Evolutionary conservation across 2,113 vertebrate species (phyloP).

Genomic region (Cebus imitator): DNA sequence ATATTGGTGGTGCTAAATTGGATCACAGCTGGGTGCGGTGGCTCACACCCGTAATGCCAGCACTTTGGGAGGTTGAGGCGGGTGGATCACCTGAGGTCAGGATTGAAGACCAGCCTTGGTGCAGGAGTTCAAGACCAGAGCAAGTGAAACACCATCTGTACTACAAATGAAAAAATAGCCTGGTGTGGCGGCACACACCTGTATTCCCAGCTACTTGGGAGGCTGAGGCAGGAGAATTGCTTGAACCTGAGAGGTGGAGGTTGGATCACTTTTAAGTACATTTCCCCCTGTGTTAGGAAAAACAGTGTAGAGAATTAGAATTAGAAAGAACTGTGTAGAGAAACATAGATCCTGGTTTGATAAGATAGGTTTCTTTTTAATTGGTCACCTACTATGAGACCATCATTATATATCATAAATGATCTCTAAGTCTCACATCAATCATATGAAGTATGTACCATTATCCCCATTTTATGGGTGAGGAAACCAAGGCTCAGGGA

Average conservation of each 20-base stretch:
- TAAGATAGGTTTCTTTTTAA: not conserved
- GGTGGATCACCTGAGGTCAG: too few species aligned
- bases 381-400: not conserved
- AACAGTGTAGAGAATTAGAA: not conserved
- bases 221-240: too few species aligned
- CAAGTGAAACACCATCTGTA: too few species aligned
- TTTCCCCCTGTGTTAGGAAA: not conserved
- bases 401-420: not conserved
- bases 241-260: too few species aligned
- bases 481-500: conserved; percentile 8
- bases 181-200: too few species aligned
- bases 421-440: not conserved
- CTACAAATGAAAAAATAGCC: too few species aligned
- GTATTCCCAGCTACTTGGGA: too few species aligned
- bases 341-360: not conserved
- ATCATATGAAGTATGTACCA: not conserved
- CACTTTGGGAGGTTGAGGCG: too few species aligned
- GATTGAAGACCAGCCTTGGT: too few species aligned
- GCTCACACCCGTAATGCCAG: too few species aligned
- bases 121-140: too few species aligned
- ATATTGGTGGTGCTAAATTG: not conserved
- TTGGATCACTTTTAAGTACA: not conserved
- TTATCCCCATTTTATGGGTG: not conserved
- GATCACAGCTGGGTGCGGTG: not conserved
- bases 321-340: not conserved